Base-by-base conservation (phyloP, 1,140 invertebrate genomes). In the Asobara japonica region DNA sequence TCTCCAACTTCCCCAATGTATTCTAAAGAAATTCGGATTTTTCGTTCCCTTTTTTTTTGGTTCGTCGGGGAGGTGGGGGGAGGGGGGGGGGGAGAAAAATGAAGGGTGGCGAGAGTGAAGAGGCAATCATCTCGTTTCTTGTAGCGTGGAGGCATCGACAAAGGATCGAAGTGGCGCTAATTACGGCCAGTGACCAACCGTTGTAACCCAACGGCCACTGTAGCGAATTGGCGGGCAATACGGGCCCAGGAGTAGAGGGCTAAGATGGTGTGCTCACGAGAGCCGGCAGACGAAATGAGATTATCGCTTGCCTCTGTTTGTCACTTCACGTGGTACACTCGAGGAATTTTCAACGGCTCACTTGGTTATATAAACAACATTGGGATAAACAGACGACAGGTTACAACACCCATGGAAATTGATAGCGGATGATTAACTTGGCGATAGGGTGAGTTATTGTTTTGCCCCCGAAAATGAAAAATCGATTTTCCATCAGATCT, bases 131-230 rank as follows among this genome's bases (percentile, higher is more conserved):
- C 73, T 71, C 67, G 69, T 71, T 71, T 68, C 64, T 56, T 66
- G 61, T 41, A 56, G 41, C 65, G 71, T 69, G 31, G 56, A 38
- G 64, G 68, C 60, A 66, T 69, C 51, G 51, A 77, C 76, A 73
- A 75, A 77, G 64, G 60, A 73, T 73, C 76, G 66, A 73, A 74
- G 69, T 77, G 73, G 73, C 73, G 76, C 76, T 77, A 77, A 77
- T 77, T 77, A 75, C 76, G 67, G 51, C 65, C 22, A 11, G 70
- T 36, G 38, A 65, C 41, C 41, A 20, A 22, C 22, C 31, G 13
- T 13, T 30, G 29, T 64, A 61, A 30, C 16, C 41, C 27, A 45
- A 29, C 38, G 36, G 64, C 69, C 67, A 48, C 71, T 74, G 76
- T 77, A 48, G 71, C 76, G 71, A 77, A 77, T 77, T 16, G 69